These are phyloP conservation scores for Pteromalus puparum DNA, from an alignment of 1,140 invertebrate species.

Conservation along the genomic window DNA sequence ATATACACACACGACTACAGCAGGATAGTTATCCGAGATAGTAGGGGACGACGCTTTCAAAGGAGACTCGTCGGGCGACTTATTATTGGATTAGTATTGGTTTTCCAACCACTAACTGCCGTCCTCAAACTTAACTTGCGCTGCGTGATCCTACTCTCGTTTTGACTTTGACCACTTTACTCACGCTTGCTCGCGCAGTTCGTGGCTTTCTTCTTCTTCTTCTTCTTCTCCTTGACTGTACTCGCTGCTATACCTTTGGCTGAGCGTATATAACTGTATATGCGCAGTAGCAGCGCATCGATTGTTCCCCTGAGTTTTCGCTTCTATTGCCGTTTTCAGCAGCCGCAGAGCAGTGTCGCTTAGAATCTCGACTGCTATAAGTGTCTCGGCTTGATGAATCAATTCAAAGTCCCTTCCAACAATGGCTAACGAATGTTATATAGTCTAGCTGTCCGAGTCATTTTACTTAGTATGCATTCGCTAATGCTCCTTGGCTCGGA, in stretches of 20 bases:
- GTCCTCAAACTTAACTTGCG: slow-evolving; percentile 6
- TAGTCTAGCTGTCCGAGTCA: too few species aligned
- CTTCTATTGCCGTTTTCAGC: background rate
- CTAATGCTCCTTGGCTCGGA: too few species aligned
- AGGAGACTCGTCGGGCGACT: background rate
- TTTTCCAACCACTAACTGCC: slow-evolving; percentile 11
- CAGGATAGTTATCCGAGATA: too few species aligned
- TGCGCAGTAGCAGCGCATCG: background rate
- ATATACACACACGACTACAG: too few species aligned
- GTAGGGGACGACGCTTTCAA: background rate
- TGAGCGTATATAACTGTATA: too few species aligned
- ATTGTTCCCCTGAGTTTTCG: background rate
- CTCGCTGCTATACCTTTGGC: too few species aligned
- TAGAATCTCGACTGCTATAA: background rate
- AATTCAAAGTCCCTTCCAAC: background rate
- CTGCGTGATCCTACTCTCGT: background rate
- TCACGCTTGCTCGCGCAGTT: too few species aligned
- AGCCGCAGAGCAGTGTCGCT: slow-evolving; percentile 1
- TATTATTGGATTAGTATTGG: slow-evolving; percentile 32
- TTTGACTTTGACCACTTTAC: slow-evolving; percentile 3
- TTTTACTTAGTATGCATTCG: too few species aligned
- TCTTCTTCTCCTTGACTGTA: too few species aligned
- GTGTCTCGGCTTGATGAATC: slow-evolving; percentile 5
- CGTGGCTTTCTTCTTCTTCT: too few species aligned
- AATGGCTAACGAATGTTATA: background rate